Conservation (phyloP, 53 echinoderm and acorn worm genomes). For the Mesocentrotus franciscanus region DNA sequence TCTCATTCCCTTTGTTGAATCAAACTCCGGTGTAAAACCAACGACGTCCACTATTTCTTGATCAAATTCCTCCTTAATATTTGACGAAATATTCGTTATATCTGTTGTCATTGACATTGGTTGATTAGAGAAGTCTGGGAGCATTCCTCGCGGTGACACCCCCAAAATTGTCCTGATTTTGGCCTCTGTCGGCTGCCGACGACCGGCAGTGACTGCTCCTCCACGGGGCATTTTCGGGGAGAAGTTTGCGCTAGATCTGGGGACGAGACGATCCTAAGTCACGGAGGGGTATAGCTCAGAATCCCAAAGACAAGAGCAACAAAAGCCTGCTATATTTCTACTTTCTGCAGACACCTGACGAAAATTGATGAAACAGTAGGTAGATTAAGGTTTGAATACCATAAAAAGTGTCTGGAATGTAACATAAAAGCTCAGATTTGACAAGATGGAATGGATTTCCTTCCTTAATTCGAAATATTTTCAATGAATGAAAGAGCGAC, state of each 20-base stretch:
- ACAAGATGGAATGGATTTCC: slow-evolving; percentile 51
- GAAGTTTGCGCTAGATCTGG: neutral
- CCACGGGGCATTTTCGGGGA: slow-evolving; percentile 61
- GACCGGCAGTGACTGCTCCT: slow-evolving; percentile 38
- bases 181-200: slow-evolving; percentile 62
- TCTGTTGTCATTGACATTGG: slow-evolving; percentile 50
- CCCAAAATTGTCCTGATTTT: slow-evolving; percentile 64
- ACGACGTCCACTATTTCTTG: slow-evolving; percentile 90
- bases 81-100: slow-evolving; percentile 57
- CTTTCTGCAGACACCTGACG: neutral
- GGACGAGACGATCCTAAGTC: neutral
- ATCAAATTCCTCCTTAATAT: slow-evolving; percentile 61
- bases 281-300: neutral
- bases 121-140: slow-evolving; percentile 47
- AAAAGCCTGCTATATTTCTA: slow-evolving; percentile 23
- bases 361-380: slow-evolving; percentile 8
- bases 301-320: neutral
- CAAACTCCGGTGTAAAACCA: slow-evolving; percentile 84
- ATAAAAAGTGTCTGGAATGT: neutral
- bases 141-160: slow-evolving; percentile 56
- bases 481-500: slow-evolving; percentile 45
- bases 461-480: slow-evolving; percentile 13
- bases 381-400: neutral
- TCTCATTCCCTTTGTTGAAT: slow-evolving; percentile 72
- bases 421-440: neutral